These are phyloP conservation scores for Cheirogaleus major DNA, from an alignment of 2,797 vertebrate genomes.

Conservation along the genomic window DNA sequence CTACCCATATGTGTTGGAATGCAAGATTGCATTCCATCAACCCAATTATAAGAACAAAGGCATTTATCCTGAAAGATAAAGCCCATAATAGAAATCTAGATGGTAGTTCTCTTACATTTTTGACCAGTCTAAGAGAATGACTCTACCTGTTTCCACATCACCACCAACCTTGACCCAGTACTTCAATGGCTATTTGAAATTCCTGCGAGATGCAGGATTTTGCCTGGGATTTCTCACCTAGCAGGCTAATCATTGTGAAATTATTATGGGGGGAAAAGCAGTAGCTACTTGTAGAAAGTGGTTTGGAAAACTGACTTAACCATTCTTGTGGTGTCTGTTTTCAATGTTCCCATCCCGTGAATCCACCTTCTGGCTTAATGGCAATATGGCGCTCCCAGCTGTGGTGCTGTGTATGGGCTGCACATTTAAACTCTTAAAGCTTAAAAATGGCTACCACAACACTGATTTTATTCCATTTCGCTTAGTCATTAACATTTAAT, in stretches of 20 bases:
- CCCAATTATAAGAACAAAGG: background rate
- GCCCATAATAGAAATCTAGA: background rate
- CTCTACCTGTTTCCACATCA: background rate
- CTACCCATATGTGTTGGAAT: background rate
- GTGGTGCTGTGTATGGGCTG: slow-evolving; percentile 53
- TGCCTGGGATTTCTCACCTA: slow-evolving; percentile 21
- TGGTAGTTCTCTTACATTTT: background rate
- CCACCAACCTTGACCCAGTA: background rate
- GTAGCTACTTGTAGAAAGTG: slow-evolving; percentile 66
- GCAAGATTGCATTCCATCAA: background rate
- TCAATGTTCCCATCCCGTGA: slow-evolving; percentile 64
- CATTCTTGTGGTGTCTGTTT: slow-evolving; percentile 69
- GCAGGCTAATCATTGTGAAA: slow-evolving; percentile 67
- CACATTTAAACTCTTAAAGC: slow-evolving; percentile 71
- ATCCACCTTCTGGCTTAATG: slow-evolving; percentile 78
- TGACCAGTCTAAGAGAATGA: background rate
- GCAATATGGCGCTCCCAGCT: slow-evolving; percentile 77
- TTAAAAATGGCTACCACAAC: slow-evolving; percentile 74
- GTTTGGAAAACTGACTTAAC: slow-evolving; percentile 66
- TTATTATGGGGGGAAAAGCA: slow-evolving; percentile 52
- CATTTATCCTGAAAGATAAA: background rate
- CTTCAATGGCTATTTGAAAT: background rate
- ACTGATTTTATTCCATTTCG: slow-evolving; percentile 69
- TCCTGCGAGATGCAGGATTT: background rate
- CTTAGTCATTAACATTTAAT: slow-evolving; percentile 80